A percentile compares a stretch with the other conserved stretches of the same genome.
Evolutionary conservation across 2,113 vertebrate species (phyloP).

Genomic region (Rhinolophus ferrumequinum): DNA sequence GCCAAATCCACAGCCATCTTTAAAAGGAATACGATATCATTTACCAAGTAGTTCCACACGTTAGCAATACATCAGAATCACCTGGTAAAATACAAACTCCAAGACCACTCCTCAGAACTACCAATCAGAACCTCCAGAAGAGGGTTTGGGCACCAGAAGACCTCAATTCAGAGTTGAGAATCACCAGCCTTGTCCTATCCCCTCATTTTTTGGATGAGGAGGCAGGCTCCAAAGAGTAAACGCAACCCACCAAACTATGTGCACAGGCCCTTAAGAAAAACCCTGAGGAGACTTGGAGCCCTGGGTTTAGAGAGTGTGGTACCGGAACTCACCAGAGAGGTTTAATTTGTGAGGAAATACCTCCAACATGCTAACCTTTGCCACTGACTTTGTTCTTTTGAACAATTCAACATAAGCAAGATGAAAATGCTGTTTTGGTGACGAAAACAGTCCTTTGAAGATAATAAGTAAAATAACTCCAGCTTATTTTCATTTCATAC

Average conservation of each 20-base stretch:
- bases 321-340: background rate
- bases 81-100: background rate
- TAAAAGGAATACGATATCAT: background rate
- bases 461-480: slow-evolving; percentile 27
- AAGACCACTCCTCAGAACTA: background rate
- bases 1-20: background rate
- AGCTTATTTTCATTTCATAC: slow-evolving; percentile 37
- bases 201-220: background rate
- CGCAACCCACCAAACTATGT: background rate
- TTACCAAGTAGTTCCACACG: background rate
- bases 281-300: background rate
- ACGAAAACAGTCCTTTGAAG: slow-evolving; percentile 15
- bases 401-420: background rate
- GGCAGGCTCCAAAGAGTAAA: background rate
- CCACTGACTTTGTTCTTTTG: background rate
- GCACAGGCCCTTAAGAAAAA: background rate
- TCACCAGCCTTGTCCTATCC: background rate
- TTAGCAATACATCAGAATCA: slow-evolving; percentile 17
- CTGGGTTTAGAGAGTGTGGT: background rate
- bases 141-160: background rate
- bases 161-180: background rate
- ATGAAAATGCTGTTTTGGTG: background rate
- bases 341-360: background rate
- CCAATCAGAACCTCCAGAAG: background rate
- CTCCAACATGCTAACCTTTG: background rate